These are phyloP conservation scores for Solenopsis fugax DNA, from an alignment of 1,140 invertebrate genomes.

Conservation along the genomic window DNA sequence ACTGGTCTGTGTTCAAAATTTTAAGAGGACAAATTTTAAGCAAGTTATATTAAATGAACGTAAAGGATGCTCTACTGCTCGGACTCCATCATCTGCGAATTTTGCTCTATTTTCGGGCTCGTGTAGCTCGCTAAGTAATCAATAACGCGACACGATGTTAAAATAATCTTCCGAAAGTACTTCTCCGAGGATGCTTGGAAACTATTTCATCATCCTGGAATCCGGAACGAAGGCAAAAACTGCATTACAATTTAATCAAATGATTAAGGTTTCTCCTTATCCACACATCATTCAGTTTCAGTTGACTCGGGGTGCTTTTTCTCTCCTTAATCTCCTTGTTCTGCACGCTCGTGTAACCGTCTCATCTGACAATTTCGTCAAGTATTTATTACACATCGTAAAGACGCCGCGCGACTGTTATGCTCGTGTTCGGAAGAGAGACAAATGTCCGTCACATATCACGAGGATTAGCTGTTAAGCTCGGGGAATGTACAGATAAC, in stretches of 20 bases:
- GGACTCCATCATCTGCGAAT: constrained; percentile 21
- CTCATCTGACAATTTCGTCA: constrained; percentile 67
- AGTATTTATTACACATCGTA: constrained; percentile 80
- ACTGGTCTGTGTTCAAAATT: constrained; percentile 16
- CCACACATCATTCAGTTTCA: not conserved
- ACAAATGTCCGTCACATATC: constrained; percentile 84
- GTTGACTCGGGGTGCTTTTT: constrained; percentile 5
- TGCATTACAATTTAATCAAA: not conserved
- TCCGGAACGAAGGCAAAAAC: not conserved
- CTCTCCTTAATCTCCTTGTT: not conserved
- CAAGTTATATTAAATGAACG: constrained; percentile 48
- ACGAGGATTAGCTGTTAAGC: constrained; percentile 73
- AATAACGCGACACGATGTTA: constrained; percentile 58
- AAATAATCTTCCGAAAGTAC: constrained; percentile 65
- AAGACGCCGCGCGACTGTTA: constrained; percentile 75
- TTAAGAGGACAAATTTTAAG: constrained; percentile 2
- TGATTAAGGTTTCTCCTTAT: not conserved
- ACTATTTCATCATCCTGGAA: constrained; percentile 13
- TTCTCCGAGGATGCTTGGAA: not conserved
- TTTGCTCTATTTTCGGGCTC: constrained; percentile 66
- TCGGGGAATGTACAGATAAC: constrained; percentile 78
- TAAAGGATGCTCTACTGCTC: not conserved
- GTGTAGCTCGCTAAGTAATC: constrained; percentile 48
- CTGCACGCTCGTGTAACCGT: constrained; percentile 18
- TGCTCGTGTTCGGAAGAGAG: constrained; percentile 79